Base-by-base conservation (phyloP, 2,113 vertebrate species). In the Zapornia atra region DNA sequence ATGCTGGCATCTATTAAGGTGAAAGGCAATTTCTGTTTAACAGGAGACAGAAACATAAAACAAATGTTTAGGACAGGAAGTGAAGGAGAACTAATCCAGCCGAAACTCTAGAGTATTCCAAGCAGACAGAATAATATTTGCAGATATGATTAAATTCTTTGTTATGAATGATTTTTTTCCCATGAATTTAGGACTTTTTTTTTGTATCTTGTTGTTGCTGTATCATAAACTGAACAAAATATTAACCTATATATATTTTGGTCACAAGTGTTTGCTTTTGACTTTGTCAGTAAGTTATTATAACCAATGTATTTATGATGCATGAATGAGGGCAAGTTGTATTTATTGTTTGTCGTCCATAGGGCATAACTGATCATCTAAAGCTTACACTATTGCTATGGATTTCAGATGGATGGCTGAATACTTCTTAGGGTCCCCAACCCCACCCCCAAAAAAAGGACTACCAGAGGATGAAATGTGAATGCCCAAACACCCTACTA, bases 51-150 rank as follows among this genome's bases (percentile, higher is more conserved):
- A 93, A 94, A 92, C 60, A 86, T 82, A 81, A 95, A 96, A 66
- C 60, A 81, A 96, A 92, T 84, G 46, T 92, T 94, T 94, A 92
- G 91, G 86, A 86, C 80, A 93, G 88, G 91, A 97, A 95, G 82
- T 88, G 88, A 94, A 93, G 71, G 86, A 88, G 82, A 96, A 94
- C 94, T 94, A 96, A 96, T 88, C 91, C 91, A 86, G 68, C 72
- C 51, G 56, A 96, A 96, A 92, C 85, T 90, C 91, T 34, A 92
- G 59, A 33, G 72, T n/a, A 34, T 92, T 97, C 76, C 91, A 96
- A 88, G 60, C 60, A 94, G 91, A 95, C 76, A 88, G 76, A 95
- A 92, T 92, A 93, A 92, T 93, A 94, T 90, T 95, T 95, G 88
- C 60, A 90, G 86, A 94, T 75, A 68, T 86, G 92, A 93, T 78